Percentiles rank a stretch among this genome's conserved stretches.
phyloP scores from a whole-genome alignment of 2,888 invertebrate species.

The Sabatieria punctata region DNA sequence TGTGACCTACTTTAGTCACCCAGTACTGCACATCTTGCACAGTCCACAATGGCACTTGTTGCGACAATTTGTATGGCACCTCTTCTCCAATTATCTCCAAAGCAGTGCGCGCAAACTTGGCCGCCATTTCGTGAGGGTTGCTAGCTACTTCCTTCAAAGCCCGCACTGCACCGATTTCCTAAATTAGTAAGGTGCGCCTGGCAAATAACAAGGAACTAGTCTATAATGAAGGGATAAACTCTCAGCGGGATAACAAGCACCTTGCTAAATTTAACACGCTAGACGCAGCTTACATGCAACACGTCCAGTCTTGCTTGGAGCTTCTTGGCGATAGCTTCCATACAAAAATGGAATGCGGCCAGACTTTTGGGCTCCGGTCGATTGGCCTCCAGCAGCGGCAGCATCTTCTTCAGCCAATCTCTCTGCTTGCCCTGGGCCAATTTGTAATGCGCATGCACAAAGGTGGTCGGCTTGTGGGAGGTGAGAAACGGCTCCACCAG shows the following conservation, averaged over 20 bases:
- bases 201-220: no score
- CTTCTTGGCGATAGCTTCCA: constrained; percentile 95
- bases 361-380: constrained; percentile 82
- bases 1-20: constrained; percentile 56
- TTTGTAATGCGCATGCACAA: constrained; percentile 46
- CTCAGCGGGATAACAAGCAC: no score
- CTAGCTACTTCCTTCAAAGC: constrained; percentile 82
- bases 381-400: constrained; percentile 79
- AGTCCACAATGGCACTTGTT: constrained; percentile 91
- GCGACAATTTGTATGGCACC: constrained; percentile 78
- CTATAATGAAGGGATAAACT: no score
- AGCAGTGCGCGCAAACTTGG: constrained; percentile 56
- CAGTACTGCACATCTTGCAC: constrained; percentile 84
- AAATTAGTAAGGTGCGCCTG: no score
- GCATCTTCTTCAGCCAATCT: constrained; percentile 50
- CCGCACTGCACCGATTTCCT: constrained; percentile 78
- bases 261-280: no score
- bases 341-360: constrained; percentile 89
- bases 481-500: constrained; percentile 88
- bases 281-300: no score
- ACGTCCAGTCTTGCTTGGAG: constrained; percentile 31
- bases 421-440: background rate
- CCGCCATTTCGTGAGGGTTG: constrained; percentile 86
- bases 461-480: constrained; percentile 81
- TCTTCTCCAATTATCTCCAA: constrained; percentile 53